Conservation (phyloP, 2,888 invertebrate species). For the Drosophila parthenogenetica region DNA sequence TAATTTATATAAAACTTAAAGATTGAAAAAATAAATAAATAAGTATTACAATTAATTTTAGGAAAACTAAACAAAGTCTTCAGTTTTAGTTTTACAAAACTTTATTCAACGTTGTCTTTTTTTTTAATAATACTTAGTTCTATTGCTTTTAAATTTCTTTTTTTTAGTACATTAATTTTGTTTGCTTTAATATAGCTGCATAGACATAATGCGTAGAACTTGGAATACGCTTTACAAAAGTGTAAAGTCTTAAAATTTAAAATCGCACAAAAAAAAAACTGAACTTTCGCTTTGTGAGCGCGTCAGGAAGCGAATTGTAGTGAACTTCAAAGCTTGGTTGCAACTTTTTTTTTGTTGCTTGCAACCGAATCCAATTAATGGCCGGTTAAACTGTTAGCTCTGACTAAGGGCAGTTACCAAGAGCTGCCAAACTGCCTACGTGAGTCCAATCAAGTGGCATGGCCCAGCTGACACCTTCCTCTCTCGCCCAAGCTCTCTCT, state of each 20-base stretch:
- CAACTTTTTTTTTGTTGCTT: slow-evolving; percentile 4
- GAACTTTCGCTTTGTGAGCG: slow-evolving; percentile 34
- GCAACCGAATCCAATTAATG: slow-evolving; percentile 61
- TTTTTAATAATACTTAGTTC: no score
- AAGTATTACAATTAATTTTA: no score
- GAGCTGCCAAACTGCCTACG: slow-evolving; percentile 49
- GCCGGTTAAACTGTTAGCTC: slow-evolving; percentile 50
- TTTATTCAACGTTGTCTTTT: no score
- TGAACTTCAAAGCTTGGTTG: slow-evolving; percentile 28
- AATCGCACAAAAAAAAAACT: neutral
- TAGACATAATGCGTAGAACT: neutral
- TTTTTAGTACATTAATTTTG: no score
- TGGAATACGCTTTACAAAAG: slow-evolving; percentile 3
- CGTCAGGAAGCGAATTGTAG: slow-evolving; percentile 46
- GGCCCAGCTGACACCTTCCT: slow-evolving; percentile 48
- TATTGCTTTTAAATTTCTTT: no score
- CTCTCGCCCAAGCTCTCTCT: no score
- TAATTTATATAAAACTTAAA: no score
- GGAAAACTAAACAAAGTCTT: no score
- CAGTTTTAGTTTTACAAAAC: no score
- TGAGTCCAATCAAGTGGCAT: slow-evolving; percentile 61
- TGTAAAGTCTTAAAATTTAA: neutral
- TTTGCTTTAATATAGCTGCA: no score
- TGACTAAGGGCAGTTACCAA: slow-evolving; percentile 50
- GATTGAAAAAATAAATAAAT: no score